Evolutionary conservation across 1,140 invertebrate genomes (phyloP), one percentile per base, ranked within the genome.

Genomic region (Ptiloglossa arizonensis): DNA sequence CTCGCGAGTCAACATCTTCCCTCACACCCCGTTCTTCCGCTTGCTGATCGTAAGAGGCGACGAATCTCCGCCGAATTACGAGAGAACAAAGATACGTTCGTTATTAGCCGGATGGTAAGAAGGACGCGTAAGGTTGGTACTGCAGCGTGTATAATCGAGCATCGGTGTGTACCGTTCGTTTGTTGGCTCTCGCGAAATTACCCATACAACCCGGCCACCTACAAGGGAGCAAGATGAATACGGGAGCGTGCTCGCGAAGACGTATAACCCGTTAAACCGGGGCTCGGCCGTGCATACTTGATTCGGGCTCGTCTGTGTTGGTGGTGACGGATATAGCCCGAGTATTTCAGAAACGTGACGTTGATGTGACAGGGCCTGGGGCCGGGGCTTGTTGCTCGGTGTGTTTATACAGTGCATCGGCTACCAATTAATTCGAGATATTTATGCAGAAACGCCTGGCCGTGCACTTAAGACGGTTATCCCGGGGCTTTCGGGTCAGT

Each of bases 261-360:
- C 64, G 52, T 68, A 48, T 68, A 68, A 68, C 52, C 54, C 5
- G 63, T n/a, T 75, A 68, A 75, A 68, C n/a, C 64, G 73, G 41
- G 81, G 62, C 75, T 46, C 27, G 73, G 27, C 52, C 56, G 69
- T 72, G 84, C 74, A 80, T 73, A 80, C 77, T 87, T 85, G 80
- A 88, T 83, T 79, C 85, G 80, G 54, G 56, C 35, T 6, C 64
- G 29, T 41, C 57, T 62, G 84, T 85, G 80, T 87, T 79, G 75
- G 80, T 66, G 46, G 76, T 84, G 87, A 89, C 88, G 85, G 81
- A 89, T 89, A 87, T 89, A 89, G 86, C 79, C 73, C 57, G 83
- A 85, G 85, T 88, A 87, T 88, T 89, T 89, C 85, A 87, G 87
- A 87, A 82, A 89, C 82, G 81, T 87, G 87, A 88, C 88, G 87